Evolutionary conservation across 2,113 vertebrate genomes (phyloP), one percentile per base, ranked within the genome.

Genomic region (Trochalopteron elliotii): DNA sequence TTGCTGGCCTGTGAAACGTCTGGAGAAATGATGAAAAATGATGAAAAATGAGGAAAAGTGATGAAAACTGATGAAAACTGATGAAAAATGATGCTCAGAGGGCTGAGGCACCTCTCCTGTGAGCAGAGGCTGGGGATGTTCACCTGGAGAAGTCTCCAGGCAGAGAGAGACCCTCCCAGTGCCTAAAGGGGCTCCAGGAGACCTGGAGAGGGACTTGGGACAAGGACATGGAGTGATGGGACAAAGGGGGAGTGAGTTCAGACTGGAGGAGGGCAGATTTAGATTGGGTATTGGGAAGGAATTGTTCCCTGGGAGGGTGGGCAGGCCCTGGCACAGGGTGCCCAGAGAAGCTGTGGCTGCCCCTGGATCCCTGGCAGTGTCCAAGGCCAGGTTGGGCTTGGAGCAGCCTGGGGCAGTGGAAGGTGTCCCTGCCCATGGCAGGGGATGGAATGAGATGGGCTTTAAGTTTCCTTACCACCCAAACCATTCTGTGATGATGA

Each of bases 391-490:
- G 42, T 0, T 89, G 42, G 7, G 37, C 1, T 63, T 6, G 59
- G 44, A 89, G 12, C 33, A 15, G 0, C 27, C 52, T 74, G 86
- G 59, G 22, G 5, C 0, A 6, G 45, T 16, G 27, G 44, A 0
- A 89, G 37, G 18, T 44, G 68, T 44, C 68, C 33, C 67, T 65
- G 59, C 9, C 14, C 22, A 17, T 5, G 68, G 22, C 44, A 44
- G 37, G 7, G 15, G 11, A 3, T 33, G 37, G 22, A 28, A 35
- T 23, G 33, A 57, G 49, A 5, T 59, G 60, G 6, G 7, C 0
- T 59, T 59, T 17, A 59, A 21, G 3, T 12, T n/a, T 8, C 37
- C 15, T 67, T 33, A 0, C 28, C 28, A n/a, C 31, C 19, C 77
- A 67, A 24, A 56, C 3, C 5, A 40, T 28, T 40, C n/a, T 57